These are phyloP conservation scores for Perodicticus potto DNA, from an alignment of 2,797 vertebrate species.

Conservation along the genomic window DNA sequence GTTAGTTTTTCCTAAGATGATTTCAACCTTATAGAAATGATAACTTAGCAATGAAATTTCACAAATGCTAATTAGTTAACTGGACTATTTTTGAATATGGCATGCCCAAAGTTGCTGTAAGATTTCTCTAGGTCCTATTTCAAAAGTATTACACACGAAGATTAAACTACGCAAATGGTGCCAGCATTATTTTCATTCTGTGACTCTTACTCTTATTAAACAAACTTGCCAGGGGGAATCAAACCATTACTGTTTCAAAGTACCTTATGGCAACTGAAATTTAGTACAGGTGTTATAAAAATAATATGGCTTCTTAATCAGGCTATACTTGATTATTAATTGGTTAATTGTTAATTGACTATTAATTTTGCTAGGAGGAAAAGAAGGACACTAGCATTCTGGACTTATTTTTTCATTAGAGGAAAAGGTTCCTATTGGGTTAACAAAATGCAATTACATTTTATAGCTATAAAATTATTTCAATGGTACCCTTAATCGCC, in stretches of 20 bases:
- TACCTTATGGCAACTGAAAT: neutral
- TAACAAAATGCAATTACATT: slow-evolving; percentile 81
- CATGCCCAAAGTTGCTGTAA: neutral
- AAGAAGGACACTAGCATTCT: slow-evolving; percentile 28
- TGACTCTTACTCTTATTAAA: neutral
- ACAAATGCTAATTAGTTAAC: neutral
- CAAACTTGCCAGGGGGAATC: neutral
- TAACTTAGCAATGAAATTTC: neutral
- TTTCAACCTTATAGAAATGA: neutral
- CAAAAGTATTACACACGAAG: neutral
- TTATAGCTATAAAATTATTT: slow-evolving; percentile 79
- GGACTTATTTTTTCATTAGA: slow-evolving; percentile 57
- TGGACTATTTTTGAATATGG: slow-evolving; percentile 1
- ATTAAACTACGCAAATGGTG: slow-evolving; percentile 4
- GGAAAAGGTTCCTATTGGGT: slow-evolving; percentile 65
- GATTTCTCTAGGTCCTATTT: neutral
- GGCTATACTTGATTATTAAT: neutral
- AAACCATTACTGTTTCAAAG: neutral
- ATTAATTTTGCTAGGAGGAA: slow-evolving; percentile 40
- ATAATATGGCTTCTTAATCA: slow-evolving; percentile 24
- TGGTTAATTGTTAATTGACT: neutral
- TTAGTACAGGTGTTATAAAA: slow-evolving; percentile 12
- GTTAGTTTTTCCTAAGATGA: slow-evolving; percentile 10
- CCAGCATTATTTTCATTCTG: slow-evolving; percentile 36
- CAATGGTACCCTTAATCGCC: slow-evolving; percentile 65